Evolutionary conservation across 2,113 vertebrate genomes (phyloP).

Genomic region (Pelecanus crispus): DNA sequence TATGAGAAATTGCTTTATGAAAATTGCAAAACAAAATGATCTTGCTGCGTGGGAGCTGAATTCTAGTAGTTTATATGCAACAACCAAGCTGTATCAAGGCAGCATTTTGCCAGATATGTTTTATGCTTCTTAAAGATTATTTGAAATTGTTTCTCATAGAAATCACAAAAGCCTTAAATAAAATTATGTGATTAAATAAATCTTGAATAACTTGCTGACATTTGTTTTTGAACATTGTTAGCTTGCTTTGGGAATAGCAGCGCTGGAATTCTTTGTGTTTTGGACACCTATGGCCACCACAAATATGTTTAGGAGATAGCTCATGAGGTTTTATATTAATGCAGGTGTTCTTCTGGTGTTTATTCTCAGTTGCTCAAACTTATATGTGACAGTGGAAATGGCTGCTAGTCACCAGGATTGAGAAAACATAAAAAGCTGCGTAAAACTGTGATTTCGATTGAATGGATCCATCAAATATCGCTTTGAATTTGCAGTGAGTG

Average conservation of each 20-base stretch:
- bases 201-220: background rate
- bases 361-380: background rate
- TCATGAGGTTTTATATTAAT: background rate
- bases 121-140: background rate
- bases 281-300: background rate
- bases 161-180: background rate
- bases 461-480: background rate
- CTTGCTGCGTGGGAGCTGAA: background rate
- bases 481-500: background rate
- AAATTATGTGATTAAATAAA: background rate
- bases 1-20: background rate
- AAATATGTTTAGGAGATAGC: background rate
- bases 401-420: background rate
- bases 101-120: background rate
- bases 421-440: background rate
- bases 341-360: background rate
- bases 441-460: background rate
- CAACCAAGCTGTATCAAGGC: background rate
- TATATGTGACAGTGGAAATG: accelerated
- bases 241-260: background rate
- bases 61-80: background rate
- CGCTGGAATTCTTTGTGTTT: background rate
- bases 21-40: background rate
- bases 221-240: background rate
- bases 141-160: background rate